Evolutionary conservation across 2,888 invertebrate species (phyloP).

Genomic region (Adelognathus sp.): DNA sequence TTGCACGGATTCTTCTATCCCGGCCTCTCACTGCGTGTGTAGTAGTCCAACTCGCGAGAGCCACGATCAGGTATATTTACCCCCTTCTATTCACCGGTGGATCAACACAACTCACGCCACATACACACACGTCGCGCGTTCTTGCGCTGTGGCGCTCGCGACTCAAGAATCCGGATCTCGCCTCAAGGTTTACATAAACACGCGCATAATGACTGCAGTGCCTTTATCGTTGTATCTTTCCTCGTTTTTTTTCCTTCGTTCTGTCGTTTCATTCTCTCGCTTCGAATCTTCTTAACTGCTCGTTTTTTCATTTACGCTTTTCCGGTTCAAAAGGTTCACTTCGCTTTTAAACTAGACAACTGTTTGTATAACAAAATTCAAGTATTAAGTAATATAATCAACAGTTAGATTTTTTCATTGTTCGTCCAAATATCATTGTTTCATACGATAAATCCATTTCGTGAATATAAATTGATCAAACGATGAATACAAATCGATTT

Average conservation of each 20-base stretch:
- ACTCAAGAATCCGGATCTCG: conserved; percentile 79
- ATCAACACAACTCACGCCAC: conserved; percentile 30
- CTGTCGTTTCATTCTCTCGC: too few relatives aligned
- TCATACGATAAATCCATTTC: too few relatives aligned
- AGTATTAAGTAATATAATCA: too few relatives aligned
- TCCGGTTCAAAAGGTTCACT: too few relatives aligned
- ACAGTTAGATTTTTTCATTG: too few relatives aligned
- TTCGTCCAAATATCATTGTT: too few relatives aligned
- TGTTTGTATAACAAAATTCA: too few relatives aligned
- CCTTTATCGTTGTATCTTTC: conserved; percentile 3
- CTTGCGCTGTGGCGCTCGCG: conserved; percentile 10
- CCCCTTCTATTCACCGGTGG: conserved; percentile 52
- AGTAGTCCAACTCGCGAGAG: conserved; percentile 19
- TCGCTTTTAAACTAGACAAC: too few relatives aligned
- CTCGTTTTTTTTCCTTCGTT: conserved; percentile 44
- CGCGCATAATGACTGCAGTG: conserved; percentile 65
- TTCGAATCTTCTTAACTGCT: too few relatives aligned
- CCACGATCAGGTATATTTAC: conserved; percentile 43
- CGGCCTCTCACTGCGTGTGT: neutral
- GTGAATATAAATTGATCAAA: too few relatives aligned
- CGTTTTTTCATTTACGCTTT: too few relatives aligned
- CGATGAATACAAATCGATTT: too few relatives aligned
- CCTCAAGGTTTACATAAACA: conserved; percentile 79
- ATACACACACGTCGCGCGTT: conserved; percentile 14
- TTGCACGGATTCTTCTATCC: conserved; percentile 33